These are phyloP conservation scores for Carettochelys insculpta DNA, from an alignment of 2,113 vertebrate species.

Conservation along the genomic window DNA sequence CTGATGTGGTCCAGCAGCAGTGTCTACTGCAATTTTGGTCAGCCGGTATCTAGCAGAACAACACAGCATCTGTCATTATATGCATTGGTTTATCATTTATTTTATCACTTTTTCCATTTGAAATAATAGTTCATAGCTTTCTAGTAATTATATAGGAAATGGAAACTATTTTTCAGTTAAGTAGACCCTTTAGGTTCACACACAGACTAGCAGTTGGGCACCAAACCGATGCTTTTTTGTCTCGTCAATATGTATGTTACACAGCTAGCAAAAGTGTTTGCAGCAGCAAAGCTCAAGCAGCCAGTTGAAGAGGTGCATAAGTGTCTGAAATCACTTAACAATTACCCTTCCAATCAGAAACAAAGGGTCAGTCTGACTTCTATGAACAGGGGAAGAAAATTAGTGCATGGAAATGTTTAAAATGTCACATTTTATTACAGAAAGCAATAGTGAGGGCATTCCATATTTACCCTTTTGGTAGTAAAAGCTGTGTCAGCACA, in stretches of 20 bases:
- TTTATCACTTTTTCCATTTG: conserved; percentile 32
- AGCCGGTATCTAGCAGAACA: conserved; percentile 89
- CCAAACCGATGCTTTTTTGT: not conserved
- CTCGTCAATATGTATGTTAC: not conserved
- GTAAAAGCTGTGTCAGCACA: not conserved
- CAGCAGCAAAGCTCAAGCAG: not conserved
- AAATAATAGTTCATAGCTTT: conserved; percentile 23
- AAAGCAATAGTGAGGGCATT: not conserved
- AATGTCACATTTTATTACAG: not conserved
- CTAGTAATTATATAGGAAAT: conserved; percentile 24
- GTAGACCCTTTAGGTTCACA: not conserved
- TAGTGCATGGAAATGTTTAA: not conserved
- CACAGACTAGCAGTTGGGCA: not conserved
- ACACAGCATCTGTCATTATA: conserved; percentile 28
- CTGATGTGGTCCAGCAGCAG: conserved; percentile 87
- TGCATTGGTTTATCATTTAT: conserved; percentile 12
- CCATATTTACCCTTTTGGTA: not conserved
- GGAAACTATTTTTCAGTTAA: conserved; percentile 14
- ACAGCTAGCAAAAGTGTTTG: not conserved
- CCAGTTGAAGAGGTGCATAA: not conserved
- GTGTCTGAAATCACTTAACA: conserved; percentile 33
- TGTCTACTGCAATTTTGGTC: conserved; percentile 95
- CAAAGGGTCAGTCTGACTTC: not conserved
- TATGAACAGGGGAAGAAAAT: not conserved
- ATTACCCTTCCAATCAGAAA: not conserved